Evolutionary conservation across 1,140 invertebrate species (phyloP).

Genomic region (Drosophila serrata): DNA sequence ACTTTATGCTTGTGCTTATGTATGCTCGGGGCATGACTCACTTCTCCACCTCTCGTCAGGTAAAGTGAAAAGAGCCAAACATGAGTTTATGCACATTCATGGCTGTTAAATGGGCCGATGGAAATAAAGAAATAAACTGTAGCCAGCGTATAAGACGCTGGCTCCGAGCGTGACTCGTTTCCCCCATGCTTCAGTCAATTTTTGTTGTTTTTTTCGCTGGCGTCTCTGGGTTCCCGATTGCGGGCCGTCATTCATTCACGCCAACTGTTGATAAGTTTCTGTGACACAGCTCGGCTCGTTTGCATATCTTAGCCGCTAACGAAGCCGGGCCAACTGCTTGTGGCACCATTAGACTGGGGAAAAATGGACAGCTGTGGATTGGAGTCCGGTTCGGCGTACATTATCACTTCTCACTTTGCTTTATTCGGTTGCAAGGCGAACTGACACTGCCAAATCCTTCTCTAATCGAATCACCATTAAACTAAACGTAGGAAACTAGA

Average conservation of each 20-base stretch:
- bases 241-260: slow-evolving; percentile 55
- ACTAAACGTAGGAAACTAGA: slow-evolving; percentile 52
- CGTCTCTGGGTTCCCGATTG: slow-evolving; percentile 25
- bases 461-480: slow-evolving; percentile 49
- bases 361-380: slow-evolving; percentile 25
- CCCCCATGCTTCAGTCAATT: slow-evolving; percentile 31
- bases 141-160: slow-evolving; percentile 25
- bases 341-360: slow-evolving; percentile 26
- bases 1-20: slow-evolving; percentile 7
- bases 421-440: slow-evolving; percentile 49
- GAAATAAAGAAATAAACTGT: slow-evolving; percentile 64
- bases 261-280: slow-evolving; percentile 57
- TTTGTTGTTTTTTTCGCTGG: slow-evolving; percentile 16
- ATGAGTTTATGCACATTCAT: slow-evolving; percentile 80
- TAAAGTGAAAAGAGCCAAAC: slow-evolving; percentile 63
- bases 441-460: slow-evolving; percentile 36
- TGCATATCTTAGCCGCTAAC: slow-evolving; percentile 35
- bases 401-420: slow-evolving; percentile 64
- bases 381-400: slow-evolving; percentile 8
- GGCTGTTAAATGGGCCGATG: slow-evolving; percentile 72
- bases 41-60: slow-evolving; percentile 9
- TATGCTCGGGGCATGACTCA: slow-evolving; percentile 41
- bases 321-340: slow-evolving; percentile 10
- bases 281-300: slow-evolving; percentile 49
- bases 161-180: slow-evolving; percentile 63